A percentile compares a stretch with the other conserved stretches of the same genome.
These are phyloP conservation scores for Microplitis manilae DNA, from an alignment of 2,888 invertebrate species.

Conservation along the genomic window DNA sequence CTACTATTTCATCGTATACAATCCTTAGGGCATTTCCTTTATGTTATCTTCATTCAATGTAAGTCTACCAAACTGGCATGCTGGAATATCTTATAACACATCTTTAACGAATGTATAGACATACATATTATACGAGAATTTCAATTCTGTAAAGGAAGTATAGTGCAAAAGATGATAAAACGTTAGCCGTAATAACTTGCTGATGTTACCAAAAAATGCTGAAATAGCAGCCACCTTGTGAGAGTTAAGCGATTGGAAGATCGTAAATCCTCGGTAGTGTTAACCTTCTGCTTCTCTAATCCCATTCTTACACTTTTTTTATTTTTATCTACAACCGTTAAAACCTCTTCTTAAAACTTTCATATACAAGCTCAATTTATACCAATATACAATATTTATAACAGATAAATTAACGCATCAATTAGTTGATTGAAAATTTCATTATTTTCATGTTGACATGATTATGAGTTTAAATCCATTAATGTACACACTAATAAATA, in stretches of 20 bases:
- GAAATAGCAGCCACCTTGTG: slow-evolving; percentile 44
- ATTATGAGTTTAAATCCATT: background rate
- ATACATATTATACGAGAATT: slow-evolving; percentile 1
- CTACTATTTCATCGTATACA: slow-evolving; percentile 48
- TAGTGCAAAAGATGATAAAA: background rate
- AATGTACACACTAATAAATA: background rate
- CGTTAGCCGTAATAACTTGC: slow-evolving; percentile 38
- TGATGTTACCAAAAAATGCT: slow-evolving; percentile 49
- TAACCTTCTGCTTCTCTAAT: slow-evolving; percentile 32
- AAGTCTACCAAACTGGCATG: slow-evolving; percentile 7
- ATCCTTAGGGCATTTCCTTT: slow-evolving; percentile 34
- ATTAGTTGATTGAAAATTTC: background rate
- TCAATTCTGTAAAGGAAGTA: slow-evolving; percentile 9
- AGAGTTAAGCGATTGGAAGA: slow-evolving; percentile 50
- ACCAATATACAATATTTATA: background rate
- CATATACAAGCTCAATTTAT: slow-evolving; percentile 4
- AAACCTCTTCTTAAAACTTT: no score
- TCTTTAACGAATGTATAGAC: background rate
- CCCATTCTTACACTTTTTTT: slow-evolving; percentile 29
- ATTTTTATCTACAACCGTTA: background rate
- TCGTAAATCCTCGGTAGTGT: slow-evolving; percentile 53
- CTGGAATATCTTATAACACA: background rate
- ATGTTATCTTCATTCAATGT: background rate
- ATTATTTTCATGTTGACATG: background rate
- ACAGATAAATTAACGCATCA: slow-evolving; percentile 16